These are phyloP conservation scores for Sarcophaga caerulescens DNA, from an alignment of 2,888 invertebrate species.

Conservation along the genomic window DNA sequence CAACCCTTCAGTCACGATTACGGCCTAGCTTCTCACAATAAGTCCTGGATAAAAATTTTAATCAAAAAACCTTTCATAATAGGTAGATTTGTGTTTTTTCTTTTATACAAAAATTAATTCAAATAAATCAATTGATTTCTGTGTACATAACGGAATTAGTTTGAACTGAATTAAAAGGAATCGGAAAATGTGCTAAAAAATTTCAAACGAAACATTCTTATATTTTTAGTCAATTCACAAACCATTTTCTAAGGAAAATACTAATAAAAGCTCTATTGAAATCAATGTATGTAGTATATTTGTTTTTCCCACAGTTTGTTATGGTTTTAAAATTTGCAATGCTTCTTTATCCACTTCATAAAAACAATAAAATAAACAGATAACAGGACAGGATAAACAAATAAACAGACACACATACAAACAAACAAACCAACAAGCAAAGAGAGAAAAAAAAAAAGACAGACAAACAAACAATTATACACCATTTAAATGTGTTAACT, in stretches of 20 bases:
- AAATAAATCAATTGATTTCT: neutral
- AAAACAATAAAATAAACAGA: slow-evolving; percentile 70
- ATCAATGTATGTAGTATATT: slow-evolving; percentile 8
- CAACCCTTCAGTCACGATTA: too few relatives aligned
- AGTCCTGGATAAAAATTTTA: too few relatives aligned
- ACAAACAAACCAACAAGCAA: neutral
- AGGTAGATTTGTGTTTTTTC: too few relatives aligned
- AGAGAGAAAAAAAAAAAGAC: too few relatives aligned
- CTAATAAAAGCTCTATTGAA: slow-evolving; percentile 24
- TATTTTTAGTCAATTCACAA: slow-evolving; percentile 44
- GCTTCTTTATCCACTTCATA: slow-evolving; percentile 72
- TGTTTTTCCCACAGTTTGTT: slow-evolving; percentile 40
- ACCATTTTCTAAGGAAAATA: slow-evolving; percentile 44
- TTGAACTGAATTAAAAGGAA: neutral
- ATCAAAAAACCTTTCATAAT: too few relatives aligned
- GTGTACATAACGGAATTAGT: neutral
- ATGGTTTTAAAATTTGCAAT: slow-evolving; percentile 69
- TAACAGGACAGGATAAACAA: slow-evolving; percentile 70
- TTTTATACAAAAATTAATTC: too few relatives aligned
- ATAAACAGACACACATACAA: slow-evolving; percentile 54
- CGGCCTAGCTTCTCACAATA: too few relatives aligned
- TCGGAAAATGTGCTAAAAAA: slow-evolving; percentile 6
- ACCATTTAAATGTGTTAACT: slow-evolving; percentile 7
- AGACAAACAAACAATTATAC: neutral
- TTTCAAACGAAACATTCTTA: neutral